phyloP scores from a whole-genome alignment of 2,113 vertebrate genomes.

The Rhea pennata region DNA sequence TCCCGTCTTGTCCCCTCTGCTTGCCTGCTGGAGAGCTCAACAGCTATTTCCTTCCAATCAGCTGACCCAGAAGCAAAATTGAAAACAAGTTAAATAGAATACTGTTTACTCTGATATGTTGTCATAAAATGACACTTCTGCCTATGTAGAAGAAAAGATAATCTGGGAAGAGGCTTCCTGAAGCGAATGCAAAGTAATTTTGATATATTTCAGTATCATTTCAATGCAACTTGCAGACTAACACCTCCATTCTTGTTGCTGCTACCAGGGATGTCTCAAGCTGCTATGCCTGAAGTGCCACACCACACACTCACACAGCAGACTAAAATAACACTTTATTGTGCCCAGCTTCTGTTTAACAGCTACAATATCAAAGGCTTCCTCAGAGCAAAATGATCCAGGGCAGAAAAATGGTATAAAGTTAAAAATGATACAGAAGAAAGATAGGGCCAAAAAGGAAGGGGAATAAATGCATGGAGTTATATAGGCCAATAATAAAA shows the following conservation, averaged over 20 bases:
- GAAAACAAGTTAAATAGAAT: not conserved
- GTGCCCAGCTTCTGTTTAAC: slow-evolving; percentile 6
- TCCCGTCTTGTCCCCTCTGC: not conserved
- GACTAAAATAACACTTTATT: slow-evolving; percentile 58
- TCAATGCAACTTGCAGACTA: not conserved
- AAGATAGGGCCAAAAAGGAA: not conserved
- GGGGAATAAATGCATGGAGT: not conserved
- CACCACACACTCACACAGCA: not conserved
- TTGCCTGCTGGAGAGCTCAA: not conserved
- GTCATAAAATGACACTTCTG: not conserved
- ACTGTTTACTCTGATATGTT: not conserved
- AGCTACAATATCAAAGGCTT: not conserved
- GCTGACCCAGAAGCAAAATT: not conserved
- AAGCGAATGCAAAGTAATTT: slow-evolving; percentile 1
- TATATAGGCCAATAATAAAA: not conserved
- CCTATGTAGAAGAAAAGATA: not conserved
- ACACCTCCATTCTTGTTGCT: not conserved
- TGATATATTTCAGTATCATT: not conserved
- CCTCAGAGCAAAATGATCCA: not conserved
- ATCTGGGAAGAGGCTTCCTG: not conserved
- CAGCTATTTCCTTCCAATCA: not conserved
- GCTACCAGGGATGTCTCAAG: not conserved
- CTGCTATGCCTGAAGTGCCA: accelerated
- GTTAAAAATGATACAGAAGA: not conserved
- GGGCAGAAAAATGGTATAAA: not conserved